Evolutionary conservation across 2,888 invertebrate genomes (phyloP), one percentile per base, ranked within the genome.

Genomic region (Scrobipalpa costella): DNA sequence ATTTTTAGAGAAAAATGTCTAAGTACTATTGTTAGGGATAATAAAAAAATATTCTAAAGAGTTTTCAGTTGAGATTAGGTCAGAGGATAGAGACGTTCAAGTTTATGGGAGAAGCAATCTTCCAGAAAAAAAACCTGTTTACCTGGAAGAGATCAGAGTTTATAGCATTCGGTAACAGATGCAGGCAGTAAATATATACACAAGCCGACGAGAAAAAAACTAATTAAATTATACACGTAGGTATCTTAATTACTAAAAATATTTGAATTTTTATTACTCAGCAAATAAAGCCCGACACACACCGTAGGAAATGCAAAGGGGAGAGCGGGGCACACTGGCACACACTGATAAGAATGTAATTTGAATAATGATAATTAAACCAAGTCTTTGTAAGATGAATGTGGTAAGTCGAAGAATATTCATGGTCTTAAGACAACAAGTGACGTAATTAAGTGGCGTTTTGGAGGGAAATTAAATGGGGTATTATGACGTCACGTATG

Each of bases 301-400:
- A 15, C 55, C 55, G 55, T n/a, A 2, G 55, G 34, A 55, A 55
- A 17, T 13, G 36, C 40, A 62, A 64, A 63, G 63, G 66, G 77
- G 74, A 81, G 82, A 74, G 72, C 79, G 74, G 71, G 74, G 82
- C 83, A 85, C 86, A 88, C 88, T 89, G 89, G 76, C 79, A 67
- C 79, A 72, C 77, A 70, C 80, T 79, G 89, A 89, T 89, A 89
- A 89, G 85, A 71, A 75, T 68, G 73, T 76, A 81, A 89, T 89
- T 89, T 89, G 88, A 89, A 89, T 89, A 89, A 88, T 89, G 88
- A 89, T 89, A 89, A 88, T 89, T 88, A 87, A 80, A 68, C 71
- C 76, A 77, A 78, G 81, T 78, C 80, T 82, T 78, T 73, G 65
- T 77, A 86, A 85, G 87, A 88, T 86, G 87, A 88, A 88, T 88